Evolutionary conservation across 2,888 invertebrate genomes (phyloP).

Genomic region (Rotaria macrura): DNA sequence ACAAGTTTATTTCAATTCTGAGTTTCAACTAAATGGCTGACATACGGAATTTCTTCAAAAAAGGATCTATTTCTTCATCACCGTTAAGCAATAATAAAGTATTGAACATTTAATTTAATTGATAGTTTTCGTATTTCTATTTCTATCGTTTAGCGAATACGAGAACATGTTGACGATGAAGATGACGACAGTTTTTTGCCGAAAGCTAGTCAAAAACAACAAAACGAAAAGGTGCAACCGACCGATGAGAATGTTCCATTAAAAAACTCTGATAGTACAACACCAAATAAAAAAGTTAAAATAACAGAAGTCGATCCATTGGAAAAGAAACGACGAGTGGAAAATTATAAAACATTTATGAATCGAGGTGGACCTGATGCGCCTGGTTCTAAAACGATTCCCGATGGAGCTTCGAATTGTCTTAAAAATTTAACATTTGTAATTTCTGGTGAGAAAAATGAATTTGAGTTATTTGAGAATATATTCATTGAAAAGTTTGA

Average conservation of each 20-base stretch:
- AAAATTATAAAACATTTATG: constrained; percentile 26
- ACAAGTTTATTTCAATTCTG: neutral
- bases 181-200: neutral
- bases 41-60: neutral
- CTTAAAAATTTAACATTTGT: neutral
- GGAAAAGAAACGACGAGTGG: neutral
- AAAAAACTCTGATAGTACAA: neutral
- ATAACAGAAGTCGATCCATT: neutral
- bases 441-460: neutral
- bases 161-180: neutral
- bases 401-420: neutral
- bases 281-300: neutral
- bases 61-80: neutral
- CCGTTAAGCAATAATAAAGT: neutral
- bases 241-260: neutral
- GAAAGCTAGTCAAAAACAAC: neutral
- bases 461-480: no score
- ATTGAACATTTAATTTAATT: neutral
- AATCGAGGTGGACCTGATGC: constrained; percentile 26
- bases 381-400: constrained; percentile 23
- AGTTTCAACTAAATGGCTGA: neutral
- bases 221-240: neutral
- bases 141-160: neutral
- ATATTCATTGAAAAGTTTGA: neutral
- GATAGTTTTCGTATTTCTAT: neutral